These are phyloP conservation scores for Coecobrya sp. DNA, from an alignment of 2,888 invertebrate species.

Conservation along the genomic window DNA sequence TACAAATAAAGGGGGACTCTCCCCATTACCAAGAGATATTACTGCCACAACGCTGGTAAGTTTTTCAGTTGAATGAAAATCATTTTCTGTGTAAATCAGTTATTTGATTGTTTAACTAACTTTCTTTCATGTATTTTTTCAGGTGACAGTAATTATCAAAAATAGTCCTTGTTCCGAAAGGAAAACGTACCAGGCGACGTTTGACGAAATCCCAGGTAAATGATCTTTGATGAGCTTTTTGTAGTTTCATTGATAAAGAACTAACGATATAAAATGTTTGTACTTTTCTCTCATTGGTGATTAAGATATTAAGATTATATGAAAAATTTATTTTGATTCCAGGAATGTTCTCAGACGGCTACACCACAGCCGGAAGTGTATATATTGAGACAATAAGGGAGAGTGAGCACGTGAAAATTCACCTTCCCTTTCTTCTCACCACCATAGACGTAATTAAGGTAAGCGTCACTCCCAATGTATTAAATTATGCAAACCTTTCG, in stretches of 20 bases:
- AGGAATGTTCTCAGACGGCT: constrained; percentile 86
- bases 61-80: not conserved
- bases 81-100: not conserved
- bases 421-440: constrained; percentile 84
- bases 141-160: constrained; percentile 86
- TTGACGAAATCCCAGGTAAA: constrained; percentile 86
- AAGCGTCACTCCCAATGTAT: not conserved
- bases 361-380: constrained; percentile 85
- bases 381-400: constrained; percentile 85
- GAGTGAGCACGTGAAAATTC: constrained; percentile 86
- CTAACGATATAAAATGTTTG: too few species aligned
- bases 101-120: not conserved
- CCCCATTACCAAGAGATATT: constrained; percentile 86
- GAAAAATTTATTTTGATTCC: too few species aligned
- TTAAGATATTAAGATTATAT: too few species aligned
- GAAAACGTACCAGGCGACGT: constrained; percentile 86
- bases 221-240: too few species aligned
- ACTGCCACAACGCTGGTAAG: constrained; percentile 86
- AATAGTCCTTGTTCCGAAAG: constrained; percentile 86
- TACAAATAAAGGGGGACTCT: constrained; percentile 86
- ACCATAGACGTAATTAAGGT: constrained; percentile 86
- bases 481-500: not conserved
- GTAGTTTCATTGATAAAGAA: too few species aligned
- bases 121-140: constrained; percentile 13
- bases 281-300: too few species aligned